Conservation (phyloP, 2,888 invertebrate species). For the Trachelus iudaicus region DNA sequence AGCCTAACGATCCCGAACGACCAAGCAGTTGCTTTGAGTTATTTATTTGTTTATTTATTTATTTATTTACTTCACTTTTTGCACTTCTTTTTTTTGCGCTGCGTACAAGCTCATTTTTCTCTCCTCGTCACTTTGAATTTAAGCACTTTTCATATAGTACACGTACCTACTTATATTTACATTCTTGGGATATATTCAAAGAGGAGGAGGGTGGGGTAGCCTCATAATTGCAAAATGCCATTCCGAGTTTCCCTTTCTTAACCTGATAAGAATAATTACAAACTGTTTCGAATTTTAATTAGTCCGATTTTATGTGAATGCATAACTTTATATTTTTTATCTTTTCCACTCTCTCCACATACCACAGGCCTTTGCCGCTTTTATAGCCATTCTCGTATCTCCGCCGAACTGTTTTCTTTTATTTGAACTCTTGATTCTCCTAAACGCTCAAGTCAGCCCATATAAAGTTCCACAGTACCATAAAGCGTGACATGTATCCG, state of each 20-base stretch:
- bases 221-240: constrained; percentile 2
- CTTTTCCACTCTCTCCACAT: background rate
- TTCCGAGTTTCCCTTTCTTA: background rate
- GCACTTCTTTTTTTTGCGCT: background rate
- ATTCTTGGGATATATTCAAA: background rate
- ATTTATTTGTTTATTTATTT: background rate
- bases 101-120: background rate
- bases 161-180: constrained; percentile 4
- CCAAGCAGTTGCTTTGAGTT: background rate
- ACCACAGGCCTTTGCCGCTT: background rate
- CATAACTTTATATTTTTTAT: background rate
- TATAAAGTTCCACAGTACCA: background rate
- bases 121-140: background rate
- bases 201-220: background rate
- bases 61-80: background rate
- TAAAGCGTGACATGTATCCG: constrained; percentile 31
- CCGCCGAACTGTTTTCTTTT: background rate
- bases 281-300: background rate
- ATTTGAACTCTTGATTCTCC: background rate
- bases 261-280: background rate
- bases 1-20: background rate
- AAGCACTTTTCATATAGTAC: background rate
- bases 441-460: background rate
- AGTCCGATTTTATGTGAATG: background rate
- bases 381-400: background rate